Conservation (phyloP, 2,797 vertebrate species). For the Buceros bicornis region DNA sequence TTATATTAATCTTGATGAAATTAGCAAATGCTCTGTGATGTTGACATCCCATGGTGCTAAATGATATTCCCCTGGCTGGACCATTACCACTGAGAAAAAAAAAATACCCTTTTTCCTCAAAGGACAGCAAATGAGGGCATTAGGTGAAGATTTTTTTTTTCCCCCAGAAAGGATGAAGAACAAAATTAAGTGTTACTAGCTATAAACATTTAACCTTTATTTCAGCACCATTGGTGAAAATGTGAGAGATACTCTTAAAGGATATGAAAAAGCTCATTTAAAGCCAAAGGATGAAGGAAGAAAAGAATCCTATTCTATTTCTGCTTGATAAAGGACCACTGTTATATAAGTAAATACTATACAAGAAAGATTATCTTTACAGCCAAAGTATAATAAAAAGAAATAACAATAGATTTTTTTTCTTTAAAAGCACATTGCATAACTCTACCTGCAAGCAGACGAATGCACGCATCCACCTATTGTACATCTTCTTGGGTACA, state of each 20-base stretch:
- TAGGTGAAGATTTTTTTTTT: not conserved
- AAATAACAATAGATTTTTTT: not conserved
- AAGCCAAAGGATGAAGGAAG: not conserved
- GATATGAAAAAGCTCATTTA: not conserved
- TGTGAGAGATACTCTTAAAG: not conserved
- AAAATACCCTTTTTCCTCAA: not conserved
- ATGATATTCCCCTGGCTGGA: constrained; percentile 4
- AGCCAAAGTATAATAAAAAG: not conserved
- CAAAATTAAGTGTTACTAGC: not conserved
- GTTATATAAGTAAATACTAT: not conserved
- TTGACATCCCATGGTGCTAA: constrained; percentile 39
- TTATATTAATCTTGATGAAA: constrained; percentile 66
- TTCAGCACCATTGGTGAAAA: not conserved
- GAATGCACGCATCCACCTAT: fast-evolving
- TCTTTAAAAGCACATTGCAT: not conserved
- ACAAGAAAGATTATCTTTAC: not conserved
- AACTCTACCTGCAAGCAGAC: not conserved
- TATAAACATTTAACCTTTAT: not conserved
- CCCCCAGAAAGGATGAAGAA: not conserved
- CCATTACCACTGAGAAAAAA: not conserved
- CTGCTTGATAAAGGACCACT: not conserved
- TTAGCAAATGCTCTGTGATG: constrained; percentile 43
- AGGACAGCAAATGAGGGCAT: not conserved
- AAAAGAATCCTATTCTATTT: not conserved
- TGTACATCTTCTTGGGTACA: not conserved